Conservation (phyloP, 2,888 invertebrate species). For the Globia sparganii region DNA sequence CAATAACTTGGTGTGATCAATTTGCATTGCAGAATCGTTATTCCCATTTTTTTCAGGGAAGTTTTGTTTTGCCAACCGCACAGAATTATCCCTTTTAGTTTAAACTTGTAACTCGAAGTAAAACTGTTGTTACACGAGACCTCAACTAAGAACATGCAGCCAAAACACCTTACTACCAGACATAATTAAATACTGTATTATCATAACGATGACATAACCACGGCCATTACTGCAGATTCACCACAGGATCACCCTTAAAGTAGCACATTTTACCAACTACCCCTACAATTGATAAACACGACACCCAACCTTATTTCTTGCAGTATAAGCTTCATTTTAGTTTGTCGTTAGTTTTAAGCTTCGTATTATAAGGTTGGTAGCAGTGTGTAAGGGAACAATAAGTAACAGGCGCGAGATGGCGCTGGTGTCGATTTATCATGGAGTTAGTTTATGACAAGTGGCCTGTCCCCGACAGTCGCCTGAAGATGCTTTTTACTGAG, state of each 20-base stretch:
- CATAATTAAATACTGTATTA: conserved; percentile 85
- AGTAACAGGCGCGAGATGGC: conserved; percentile 86
- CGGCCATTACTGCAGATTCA: conserved; percentile 78
- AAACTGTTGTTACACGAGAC: neutral
- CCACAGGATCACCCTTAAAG: conserved; percentile 78
- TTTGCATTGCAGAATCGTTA: neutral
- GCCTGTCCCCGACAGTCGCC: conserved; percentile 83
- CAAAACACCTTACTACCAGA: conserved; percentile 70
- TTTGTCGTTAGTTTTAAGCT: conserved; percentile 28
- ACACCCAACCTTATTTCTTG: conserved; percentile 16
- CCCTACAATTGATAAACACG: neutral
- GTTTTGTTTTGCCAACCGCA: neutral
- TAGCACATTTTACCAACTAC: conserved; percentile 58
- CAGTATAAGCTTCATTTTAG: conserved; percentile 48
- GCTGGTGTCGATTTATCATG: conserved; percentile 85
- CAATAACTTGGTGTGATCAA: neutral
- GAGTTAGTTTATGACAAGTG: conserved; percentile 88
- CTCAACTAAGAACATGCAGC: conserved; percentile 29
- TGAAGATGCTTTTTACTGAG: conserved; percentile 86
- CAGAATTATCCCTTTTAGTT: neutral
- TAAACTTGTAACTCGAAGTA: conserved; percentile 6
- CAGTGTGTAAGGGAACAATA: conserved; percentile 86
- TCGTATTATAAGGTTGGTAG: conserved; percentile 17
- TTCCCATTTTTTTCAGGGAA: neutral
- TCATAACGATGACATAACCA: conserved; percentile 84